Base-by-base conservation (phyloP, 2,113 vertebrate species). In the Puma concolor region DNA sequence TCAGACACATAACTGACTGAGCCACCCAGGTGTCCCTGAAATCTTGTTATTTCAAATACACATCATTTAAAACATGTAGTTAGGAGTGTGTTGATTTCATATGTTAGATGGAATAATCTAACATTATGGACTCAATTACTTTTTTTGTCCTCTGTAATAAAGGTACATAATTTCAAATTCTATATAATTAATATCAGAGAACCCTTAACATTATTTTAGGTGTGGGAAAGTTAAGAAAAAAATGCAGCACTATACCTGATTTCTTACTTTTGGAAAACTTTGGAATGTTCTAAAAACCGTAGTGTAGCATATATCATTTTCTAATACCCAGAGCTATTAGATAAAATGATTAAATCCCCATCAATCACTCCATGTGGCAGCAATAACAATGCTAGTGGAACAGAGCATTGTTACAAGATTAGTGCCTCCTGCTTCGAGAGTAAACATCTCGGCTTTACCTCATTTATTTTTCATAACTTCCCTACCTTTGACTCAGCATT, bases 401-500 rank as follows among this genome's bases (percentile, higher is more conserved):
- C 16, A 95, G 27, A 92, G 38, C 60, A 91, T 88, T 92, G 94
- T 98, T 95, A 96, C 69, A 97, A 97, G 95, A 97, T 98, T 87
- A 97, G 85, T 88, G 82, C 77, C 71, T 97, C 93, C 85, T 97
- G 91, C 86, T 96, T 87, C 54, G 77, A 95, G 36, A 93, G 48
- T 82, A 94, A 95, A 93, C 77, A 96, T 92, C 54, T 83, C 16
- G 29, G 88, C 48, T 92, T 87, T 71, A 91, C 76, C 41, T 96
- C 93, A 95, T 97, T 97, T 95, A 83, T 94, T 91, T 96, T 97
- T 95, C 57, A 96, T 96, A 84, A 95, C 63, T 87, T 97, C 29
- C 52, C 33, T 96, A 54, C 33, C 63, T 97, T 95, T 98, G 86
- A 97, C 72, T 95, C 85, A 94, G 89, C 86, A 71, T 93, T 97